These are phyloP conservation scores for Mastomys natalensis DNA, from an alignment of 2,113 vertebrate species.

Conservation along the genomic window DNA sequence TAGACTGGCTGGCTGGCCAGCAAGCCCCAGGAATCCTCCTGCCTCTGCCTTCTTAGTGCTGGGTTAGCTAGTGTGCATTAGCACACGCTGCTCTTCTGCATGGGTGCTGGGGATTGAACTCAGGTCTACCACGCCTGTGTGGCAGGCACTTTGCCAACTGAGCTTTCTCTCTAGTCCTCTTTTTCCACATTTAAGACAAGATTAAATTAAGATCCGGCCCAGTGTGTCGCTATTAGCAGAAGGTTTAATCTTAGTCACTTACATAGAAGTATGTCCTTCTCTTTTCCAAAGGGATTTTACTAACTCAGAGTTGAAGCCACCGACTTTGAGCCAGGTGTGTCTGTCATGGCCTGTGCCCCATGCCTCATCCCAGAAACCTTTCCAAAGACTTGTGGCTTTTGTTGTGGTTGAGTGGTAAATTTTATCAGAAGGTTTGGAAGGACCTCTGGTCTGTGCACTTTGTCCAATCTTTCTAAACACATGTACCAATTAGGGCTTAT, in stretches of 20 bases:
- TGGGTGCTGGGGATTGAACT: neutral
- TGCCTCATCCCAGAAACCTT: neutral
- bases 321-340: neutral
- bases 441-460: neutral
- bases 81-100: neutral
- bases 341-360: neutral
- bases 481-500: neutral
- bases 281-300: neutral
- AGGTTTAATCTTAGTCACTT: neutral
- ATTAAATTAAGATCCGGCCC: neutral
- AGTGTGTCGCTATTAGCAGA: neutral
- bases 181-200: neutral
- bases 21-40: neutral
- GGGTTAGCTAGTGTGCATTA: too few species aligned
- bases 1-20: too few species aligned
- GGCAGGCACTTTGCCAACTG: neutral
- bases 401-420: neutral
- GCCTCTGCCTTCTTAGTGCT: neutral
- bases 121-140: neutral
- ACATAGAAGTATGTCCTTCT: neutral
- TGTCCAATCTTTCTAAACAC: neutral
- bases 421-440: neutral
- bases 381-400: neutral
- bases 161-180: neutral
- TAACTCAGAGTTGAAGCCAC: neutral